Base-by-base conservation (phyloP, 2,888 invertebrate species). In the Calameuta idolon region DNA sequence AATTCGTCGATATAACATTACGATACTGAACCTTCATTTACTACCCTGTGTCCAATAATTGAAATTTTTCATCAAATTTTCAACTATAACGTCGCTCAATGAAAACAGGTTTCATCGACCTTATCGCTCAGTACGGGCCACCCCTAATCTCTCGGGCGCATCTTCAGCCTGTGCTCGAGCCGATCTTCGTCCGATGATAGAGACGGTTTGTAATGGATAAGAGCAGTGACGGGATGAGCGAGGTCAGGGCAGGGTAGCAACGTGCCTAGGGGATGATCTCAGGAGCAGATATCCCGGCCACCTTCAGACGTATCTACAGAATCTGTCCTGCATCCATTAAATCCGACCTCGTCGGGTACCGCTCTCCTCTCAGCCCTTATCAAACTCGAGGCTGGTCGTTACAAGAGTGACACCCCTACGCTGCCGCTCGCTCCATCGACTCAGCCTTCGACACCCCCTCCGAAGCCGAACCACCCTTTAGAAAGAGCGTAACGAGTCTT, bases 261-360 rank as follows among this genome's bases (percentile, higher is more conserved):
- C 90, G 90, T 90, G 90, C 86, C 85, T 88, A 83, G 79, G 83
- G 83, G 81, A 85, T 84, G 90, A 90, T 90, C 85, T 86, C 85
- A 81, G 84, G 81, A 76, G 75, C 80, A 85, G 90, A 90, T 90
- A 90, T 82, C 86, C 78, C 81, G 80, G 83, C 84, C 85, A 83
- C 84, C 85, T 87, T 87, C 88, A 86, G 87, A 88, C 86, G 85
- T 89, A 89, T 89, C 89, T 89, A 82, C 85, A 84, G 84, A 88
- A 89, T 89, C 89, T 89, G 87, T 87, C 81, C 86, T 87, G 85
- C 82, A 86, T 89, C 88, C 89, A 89, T 89, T 89, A 89, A 88
- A 87, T 87, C 85, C 84, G 83, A 83, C 84, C 85, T 89, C 87
- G 77, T 75, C 69, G 75, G 75, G 79, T 80, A 74, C 76, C 76